These are phyloP conservation scores for Chymomyza caudatula DNA, from an alignment of 2,888 invertebrate genomes.

Conservation along the genomic window DNA sequence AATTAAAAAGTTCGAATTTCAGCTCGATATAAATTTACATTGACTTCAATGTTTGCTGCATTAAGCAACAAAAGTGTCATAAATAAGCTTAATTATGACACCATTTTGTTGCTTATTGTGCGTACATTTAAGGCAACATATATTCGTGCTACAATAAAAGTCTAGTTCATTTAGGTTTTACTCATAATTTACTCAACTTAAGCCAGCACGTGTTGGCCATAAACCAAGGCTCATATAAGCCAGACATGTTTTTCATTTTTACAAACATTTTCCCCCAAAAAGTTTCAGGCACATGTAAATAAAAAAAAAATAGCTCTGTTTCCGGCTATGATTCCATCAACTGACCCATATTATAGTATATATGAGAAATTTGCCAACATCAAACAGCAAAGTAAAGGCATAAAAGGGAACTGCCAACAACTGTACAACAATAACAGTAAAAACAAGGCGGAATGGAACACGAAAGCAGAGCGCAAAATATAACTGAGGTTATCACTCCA, in stretches of 20 bases:
- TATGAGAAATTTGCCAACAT: slow-evolving; percentile 54
- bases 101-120: neutral
- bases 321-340: neutral
- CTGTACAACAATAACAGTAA: slow-evolving; percentile 2
- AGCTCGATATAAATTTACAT: neutral
- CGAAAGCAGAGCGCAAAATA: slow-evolving; percentile 13
- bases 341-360: slow-evolving; percentile 61
- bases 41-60: neutral
- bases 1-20: neutral
- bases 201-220: neutral
- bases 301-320: neutral
- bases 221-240: neutral
- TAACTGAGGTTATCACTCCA: slow-evolving; percentile 66
- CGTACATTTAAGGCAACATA: neutral
- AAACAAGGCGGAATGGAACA: neutral
- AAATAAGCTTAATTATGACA: neutral
- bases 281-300: neutral
- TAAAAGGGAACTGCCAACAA: slow-evolving; percentile 6
- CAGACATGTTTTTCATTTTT: neutral
- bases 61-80: neutral
- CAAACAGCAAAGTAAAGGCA: slow-evolving; percentile 41
- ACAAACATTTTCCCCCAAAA: neutral
- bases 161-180: neutral
- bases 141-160: neutral
- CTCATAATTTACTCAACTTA: neutral